Base-by-base conservation (phyloP, 1,140 invertebrate species). In the Bombyx mori region DNA sequence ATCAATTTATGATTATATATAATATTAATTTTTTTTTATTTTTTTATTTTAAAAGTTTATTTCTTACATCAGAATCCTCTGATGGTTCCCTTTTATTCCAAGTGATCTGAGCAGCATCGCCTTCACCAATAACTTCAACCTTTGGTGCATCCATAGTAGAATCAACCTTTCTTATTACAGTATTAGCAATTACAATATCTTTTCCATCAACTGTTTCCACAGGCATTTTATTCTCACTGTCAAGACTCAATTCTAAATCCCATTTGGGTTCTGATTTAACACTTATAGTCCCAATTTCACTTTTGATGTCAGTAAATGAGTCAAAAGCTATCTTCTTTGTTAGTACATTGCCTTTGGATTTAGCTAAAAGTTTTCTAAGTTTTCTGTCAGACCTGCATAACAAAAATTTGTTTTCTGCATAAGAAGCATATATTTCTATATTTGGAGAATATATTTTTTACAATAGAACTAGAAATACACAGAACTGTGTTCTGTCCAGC, bases 241-340 rank as follows among this genome's bases (percentile, higher is more conserved):
- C 42, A 47, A 54, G 65, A 26, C 69, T 62, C 5, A 82, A 42
- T 71, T 86, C 83, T 68, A 83, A 69, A 60, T 86, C 83, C 82
- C 82, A 85, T 68, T 77, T 77, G 61, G 83, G 83, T 57, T 86
- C 83, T 10, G 62, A 18, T 68, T 86, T 86, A 7, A 86, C 61
- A 42, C 64, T 62, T n/a, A 86, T 47, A 44, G 83, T 80, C 42
- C 73, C 79, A 60, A 86, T 86, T 59, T 86, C 82, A 73, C 79
- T 80, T 70, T 86, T 86, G 9, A 86, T 84, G 44, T 86, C 83
- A 60, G 77, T 85, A 47, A 86, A 77, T 18, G 81, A 79, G 63
- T 85, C 79, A 79, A 86, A 86, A 12, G 75, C 69, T 51, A 86
- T 84, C 59, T 86, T 86, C 57, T 86, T 86, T n/a, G 81, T 85